These are phyloP conservation scores for Drosophila bunnanda DNA, from an alignment of 2,888 invertebrate species.

Conservation along the genomic window DNA sequence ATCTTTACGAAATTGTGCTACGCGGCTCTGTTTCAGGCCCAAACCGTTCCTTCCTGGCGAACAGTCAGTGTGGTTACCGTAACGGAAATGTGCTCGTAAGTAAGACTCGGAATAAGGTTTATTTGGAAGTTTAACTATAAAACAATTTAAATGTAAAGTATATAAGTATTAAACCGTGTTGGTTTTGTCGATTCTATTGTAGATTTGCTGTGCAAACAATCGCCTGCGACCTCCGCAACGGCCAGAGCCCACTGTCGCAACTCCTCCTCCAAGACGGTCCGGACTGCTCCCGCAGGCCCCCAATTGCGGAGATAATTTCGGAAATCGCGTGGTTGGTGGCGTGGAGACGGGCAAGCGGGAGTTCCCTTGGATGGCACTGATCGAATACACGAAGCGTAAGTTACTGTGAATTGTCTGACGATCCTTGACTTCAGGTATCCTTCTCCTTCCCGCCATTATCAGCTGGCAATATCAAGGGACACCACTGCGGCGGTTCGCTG, in stretches of 20 bases:
- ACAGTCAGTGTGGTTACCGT: conserved; percentile 89
- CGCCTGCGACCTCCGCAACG: conserved; percentile 32
- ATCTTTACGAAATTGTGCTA: conserved; percentile 66
- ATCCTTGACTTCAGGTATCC: neutral
- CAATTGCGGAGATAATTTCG: conserved; percentile 79
- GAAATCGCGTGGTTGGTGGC: conserved; percentile 87
- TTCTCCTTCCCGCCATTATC: conserved; percentile 41
- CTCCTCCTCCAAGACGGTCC: neutral
- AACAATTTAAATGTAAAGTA: too few relatives aligned
- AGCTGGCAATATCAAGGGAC: conserved; percentile 87
- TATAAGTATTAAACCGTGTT: neutral
- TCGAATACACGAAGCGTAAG: conserved; percentile 85
- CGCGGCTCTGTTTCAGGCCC: conserved; percentile 40
- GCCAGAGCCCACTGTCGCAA: conserved; percentile 4
- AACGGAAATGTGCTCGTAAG: conserved; percentile 80
- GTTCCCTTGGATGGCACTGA: conserved; percentile 85
- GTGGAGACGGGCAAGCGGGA: conserved; percentile 87
- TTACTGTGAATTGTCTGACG: neutral
- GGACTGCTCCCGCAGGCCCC: conserved; percentile 74
- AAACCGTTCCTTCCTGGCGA: conserved; percentile 85
- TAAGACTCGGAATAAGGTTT: neutral
- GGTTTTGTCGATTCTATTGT: neutral
- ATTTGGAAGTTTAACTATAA: neutral
- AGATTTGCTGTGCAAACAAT: conserved; percentile 69
- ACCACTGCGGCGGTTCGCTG: conserved; percentile 90